Base-by-base conservation (phyloP, 2,113 vertebrate species). In the Cariama cristata region DNA sequence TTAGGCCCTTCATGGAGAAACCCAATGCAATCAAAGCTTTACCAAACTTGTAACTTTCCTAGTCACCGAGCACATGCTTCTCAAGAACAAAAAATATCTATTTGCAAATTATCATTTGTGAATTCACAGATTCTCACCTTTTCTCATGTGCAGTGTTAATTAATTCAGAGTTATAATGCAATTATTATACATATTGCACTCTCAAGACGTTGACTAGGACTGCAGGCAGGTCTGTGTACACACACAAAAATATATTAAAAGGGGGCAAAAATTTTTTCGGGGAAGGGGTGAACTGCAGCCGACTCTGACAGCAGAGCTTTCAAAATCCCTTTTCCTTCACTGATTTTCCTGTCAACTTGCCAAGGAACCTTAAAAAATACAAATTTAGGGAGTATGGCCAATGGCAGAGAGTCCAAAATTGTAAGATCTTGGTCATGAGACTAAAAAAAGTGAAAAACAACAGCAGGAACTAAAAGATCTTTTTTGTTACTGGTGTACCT, bases 41-140 rank as follows among this genome's bases (percentile, higher is more conserved):
- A 59, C 14, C 42, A 75, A 8, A 67, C 13, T 52, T 72, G 18
- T 52, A 49, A 58, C 27, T n/a, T 86, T 71, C 55, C 45, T 63
- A 44, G 35, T 85, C 40, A 69, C 30, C 69, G 49, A 94, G 38
- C 74, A 49, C 50, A 24, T 23, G 44, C 27, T 81, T 90, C 68
- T 75, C 63, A 81, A 77, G 50, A 89, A 80, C 35, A 52, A 82
- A 92, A 79, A 68, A 47, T 17, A 63, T 21, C 32, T 80, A 69
- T 59, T 92, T 86, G 49, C 59, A 63, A 74, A 62, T 35, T 80
- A 27, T 45, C 30, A 28, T 63, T 59, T 71, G 76, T 68, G 20
- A 82, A 73, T 83, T 72, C 86, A 86, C 67, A 75, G 74, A 84
- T 73, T 93, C 64, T 88, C 88, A 90, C 52, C 45, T 88, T 92